These are phyloP conservation scores for Brachionus angularis DNA, from an alignment of 1,140 invertebrate genomes.

Conservation along the genomic window DNA sequence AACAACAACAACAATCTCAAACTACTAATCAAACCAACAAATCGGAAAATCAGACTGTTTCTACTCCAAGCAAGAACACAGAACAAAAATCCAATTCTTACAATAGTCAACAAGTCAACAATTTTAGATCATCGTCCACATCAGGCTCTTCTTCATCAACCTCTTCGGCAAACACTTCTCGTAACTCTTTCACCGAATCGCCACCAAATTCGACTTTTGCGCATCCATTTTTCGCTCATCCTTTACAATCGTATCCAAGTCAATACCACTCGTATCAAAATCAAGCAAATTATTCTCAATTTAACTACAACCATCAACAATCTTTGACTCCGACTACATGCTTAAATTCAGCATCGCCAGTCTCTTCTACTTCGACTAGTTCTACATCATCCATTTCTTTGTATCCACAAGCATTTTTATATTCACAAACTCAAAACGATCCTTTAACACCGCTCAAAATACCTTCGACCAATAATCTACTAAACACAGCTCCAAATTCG, in stretches of 20 bases:
- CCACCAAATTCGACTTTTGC: conserved; percentile 9
- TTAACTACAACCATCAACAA: conserved; percentile 17
- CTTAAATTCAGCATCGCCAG: not conserved
- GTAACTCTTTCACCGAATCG: conserved; percentile 30
- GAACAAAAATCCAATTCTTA: not conserved
- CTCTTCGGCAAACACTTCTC: conserved; percentile 10
- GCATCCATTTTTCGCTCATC: conserved; percentile 20
- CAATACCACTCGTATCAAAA: not conserved
- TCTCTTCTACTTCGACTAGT: not conserved
- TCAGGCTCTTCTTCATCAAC: not conserved
- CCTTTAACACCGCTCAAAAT: conserved; percentile 33
- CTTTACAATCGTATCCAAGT: not conserved
- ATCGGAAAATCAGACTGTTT: not conserved
- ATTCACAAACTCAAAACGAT: conserved; percentile 1
- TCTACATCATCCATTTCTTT: too few species aligned
- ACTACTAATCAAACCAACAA: not conserved
- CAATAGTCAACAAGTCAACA: too few species aligned
- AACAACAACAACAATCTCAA: not conserved
- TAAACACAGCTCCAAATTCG: not conserved
- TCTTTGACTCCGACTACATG: not conserved
- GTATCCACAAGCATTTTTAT: too few species aligned
- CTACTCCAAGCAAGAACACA: not conserved
- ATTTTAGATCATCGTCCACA: too few species aligned
- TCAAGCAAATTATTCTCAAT: too few species aligned
- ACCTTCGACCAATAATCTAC: not conserved